phyloP scores from a whole-genome alignment of 2,888 invertebrate species.

The Oxyscelio sp. region DNA sequence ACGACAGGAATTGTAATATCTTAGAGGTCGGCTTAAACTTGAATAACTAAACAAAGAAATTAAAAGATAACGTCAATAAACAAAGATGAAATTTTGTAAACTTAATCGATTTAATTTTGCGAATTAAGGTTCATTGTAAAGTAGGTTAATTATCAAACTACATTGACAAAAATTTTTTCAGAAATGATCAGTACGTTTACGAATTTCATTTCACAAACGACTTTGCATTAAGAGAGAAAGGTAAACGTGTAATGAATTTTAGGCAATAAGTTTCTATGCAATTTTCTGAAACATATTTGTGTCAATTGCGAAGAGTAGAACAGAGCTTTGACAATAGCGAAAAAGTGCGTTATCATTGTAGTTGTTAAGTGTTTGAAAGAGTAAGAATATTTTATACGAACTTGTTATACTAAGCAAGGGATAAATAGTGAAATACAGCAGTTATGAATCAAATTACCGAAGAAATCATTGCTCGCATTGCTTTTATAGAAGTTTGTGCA shows the following conservation, averaged over 20 bases:
- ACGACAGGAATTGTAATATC: neutral
- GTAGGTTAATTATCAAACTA: no score
- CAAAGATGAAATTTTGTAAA: neutral
- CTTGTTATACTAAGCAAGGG: slow-evolving; percentile 35
- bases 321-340: slow-evolving; percentile 54
- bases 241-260: no score
- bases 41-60: no score
- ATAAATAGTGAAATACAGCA: neutral
- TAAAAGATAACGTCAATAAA: neutral
- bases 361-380: slow-evolving; percentile 38
- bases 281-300: slow-evolving; percentile 22
- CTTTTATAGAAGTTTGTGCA: slow-evolving; percentile 30
- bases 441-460: slow-evolving; percentile 2
- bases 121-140: no score
- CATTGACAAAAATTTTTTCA: neutral
- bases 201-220: neutral
- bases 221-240: no score
- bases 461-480: slow-evolving; percentile 15
- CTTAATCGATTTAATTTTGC: no score
- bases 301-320: slow-evolving; percentile 3
- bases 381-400: slow-evolving; percentile 49
- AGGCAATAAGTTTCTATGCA: neutral
- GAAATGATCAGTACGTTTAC: neutral
- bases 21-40: no score
- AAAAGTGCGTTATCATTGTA: slow-evolving; percentile 45